A percentile compares a stretch with the other conserved stretches of the same genome.
These are phyloP conservation scores for Crypturellus tataupa DNA, from an alignment of 2,797 vertebrate genomes.

Conservation along the genomic window DNA sequence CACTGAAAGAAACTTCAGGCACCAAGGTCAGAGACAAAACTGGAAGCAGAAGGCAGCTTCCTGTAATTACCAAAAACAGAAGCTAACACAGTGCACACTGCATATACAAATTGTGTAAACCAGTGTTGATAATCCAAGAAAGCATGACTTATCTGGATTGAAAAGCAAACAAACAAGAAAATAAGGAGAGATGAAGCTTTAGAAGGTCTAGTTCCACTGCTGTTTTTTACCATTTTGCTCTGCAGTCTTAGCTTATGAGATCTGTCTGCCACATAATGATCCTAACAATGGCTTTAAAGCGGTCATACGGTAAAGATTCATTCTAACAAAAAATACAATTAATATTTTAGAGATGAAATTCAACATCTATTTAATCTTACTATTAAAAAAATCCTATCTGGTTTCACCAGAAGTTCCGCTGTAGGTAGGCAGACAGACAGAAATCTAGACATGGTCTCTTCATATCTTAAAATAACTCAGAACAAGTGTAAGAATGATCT, in stretches of 20 bases:
- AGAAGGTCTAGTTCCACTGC: background rate
- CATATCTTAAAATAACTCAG: slow-evolving; percentile 32
- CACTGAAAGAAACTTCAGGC: slow-evolving; percentile 80
- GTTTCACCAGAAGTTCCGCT: slow-evolving; percentile 35
- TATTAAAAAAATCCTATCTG: background rate
- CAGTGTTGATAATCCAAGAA: background rate
- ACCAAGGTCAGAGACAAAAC: slow-evolving; percentile 75
- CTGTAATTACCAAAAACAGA: background rate
- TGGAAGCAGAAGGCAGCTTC: slow-evolving; percentile 41
- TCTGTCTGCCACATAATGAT: background rate
- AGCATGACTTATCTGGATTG: background rate
- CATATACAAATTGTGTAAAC: background rate
- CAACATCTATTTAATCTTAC: slow-evolving; percentile 11
- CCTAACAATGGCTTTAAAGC: background rate
- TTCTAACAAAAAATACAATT: background rate
- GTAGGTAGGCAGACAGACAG: slow-evolving; percentile 20
- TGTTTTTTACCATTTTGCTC: background rate
- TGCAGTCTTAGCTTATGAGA: background rate
- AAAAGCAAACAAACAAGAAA: background rate
- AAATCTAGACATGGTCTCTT: slow-evolving; percentile 38
- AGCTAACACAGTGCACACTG: background rate
- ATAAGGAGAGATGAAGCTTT: background rate
- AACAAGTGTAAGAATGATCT: slow-evolving; percentile 36
- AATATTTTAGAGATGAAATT: slow-evolving; percentile 7
- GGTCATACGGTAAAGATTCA: background rate